These are phyloP conservation scores for Agriopis aurantiaria DNA, from an alignment of 2,888 invertebrate species.

Conservation along the genomic window DNA sequence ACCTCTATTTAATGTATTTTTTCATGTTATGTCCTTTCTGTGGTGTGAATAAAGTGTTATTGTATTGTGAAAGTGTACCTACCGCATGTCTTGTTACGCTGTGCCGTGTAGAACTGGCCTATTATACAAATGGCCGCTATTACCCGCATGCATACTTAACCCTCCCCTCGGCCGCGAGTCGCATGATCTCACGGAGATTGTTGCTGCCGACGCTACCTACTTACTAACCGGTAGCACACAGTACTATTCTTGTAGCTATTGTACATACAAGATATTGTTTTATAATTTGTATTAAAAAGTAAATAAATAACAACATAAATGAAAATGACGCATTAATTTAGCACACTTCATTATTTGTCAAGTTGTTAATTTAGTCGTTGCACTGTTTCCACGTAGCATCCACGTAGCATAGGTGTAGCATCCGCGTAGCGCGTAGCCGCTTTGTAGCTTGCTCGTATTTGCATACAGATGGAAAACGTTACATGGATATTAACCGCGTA, in stretches of 20 bases:
- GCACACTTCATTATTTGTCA: too few relatives aligned
- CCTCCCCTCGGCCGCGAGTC: conserved; percentile 43
- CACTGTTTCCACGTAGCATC: neutral
- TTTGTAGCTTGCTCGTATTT: neutral
- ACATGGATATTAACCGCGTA: neutral
- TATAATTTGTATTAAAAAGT: neutral
- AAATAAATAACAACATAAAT: too few relatives aligned
- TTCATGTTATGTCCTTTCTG: too few relatives aligned
- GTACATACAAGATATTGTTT: neutral
- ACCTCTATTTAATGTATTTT: too few relatives aligned
- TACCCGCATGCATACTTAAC: conserved; percentile 59
- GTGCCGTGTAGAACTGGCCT: conserved; percentile 18
- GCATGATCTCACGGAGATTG: conserved; percentile 10
- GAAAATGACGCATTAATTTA: neutral
- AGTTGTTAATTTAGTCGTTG: too few relatives aligned
- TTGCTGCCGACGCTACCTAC: neutral
- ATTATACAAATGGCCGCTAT: conserved; percentile 60
- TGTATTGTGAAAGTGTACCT: conserved; percentile 1
- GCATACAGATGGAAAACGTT: conserved; percentile 3
- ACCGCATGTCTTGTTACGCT: neutral
- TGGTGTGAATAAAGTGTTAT: too few relatives aligned
- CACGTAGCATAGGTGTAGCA: neutral
- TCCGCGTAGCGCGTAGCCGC: neutral
- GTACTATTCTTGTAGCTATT: neutral
- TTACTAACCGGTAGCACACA: neutral